Percentiles rank a stretch among this genome's conserved stretches.
These are phyloP conservation scores for Hemibagrus guttatus DNA, from an alignment of 2,797 vertebrate species.

Conservation along the genomic window DNA sequence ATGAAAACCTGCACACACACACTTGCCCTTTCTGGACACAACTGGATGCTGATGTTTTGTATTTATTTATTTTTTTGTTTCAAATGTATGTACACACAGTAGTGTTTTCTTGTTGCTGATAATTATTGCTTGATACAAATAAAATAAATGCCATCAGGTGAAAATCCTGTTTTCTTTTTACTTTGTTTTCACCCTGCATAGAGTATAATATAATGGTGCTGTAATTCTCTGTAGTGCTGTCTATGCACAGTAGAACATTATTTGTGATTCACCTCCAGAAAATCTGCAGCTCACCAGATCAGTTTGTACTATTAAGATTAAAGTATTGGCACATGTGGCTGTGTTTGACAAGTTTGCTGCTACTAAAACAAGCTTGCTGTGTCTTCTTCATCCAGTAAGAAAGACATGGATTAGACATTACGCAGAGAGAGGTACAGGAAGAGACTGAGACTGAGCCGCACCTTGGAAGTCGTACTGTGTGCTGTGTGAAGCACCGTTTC, in stretches of 20 bases:
- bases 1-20: too few species aligned
- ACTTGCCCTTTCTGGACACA: too few species aligned
- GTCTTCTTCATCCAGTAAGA: not conserved
- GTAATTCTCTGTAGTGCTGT: not conserved
- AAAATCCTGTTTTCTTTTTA: not conserved
- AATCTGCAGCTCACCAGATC: not conserved
- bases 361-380: not conserved
- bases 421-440: not conserved
- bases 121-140: not conserved
- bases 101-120: not conserved
- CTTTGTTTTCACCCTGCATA: not conserved
- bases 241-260: not conserved
- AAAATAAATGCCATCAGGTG: not conserved
- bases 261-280: not conserved
- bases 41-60: too few species aligned
- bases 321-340: not conserved
- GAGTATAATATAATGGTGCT: not conserved
- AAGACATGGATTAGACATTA: not conserved
- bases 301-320: not conserved
- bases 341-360: not conserved
- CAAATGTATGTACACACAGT: not conserved
- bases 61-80: too few species aligned
- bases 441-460: constrained; percentile 54
- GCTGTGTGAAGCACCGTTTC: constrained; percentile 64
- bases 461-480: constrained; percentile 80